A percentile compares a stretch with the other conserved stretches of the same genome.
phyloP scores from a whole-genome alignment of 2,888 invertebrate genomes.

The Eristalis pertinax region DNA sequence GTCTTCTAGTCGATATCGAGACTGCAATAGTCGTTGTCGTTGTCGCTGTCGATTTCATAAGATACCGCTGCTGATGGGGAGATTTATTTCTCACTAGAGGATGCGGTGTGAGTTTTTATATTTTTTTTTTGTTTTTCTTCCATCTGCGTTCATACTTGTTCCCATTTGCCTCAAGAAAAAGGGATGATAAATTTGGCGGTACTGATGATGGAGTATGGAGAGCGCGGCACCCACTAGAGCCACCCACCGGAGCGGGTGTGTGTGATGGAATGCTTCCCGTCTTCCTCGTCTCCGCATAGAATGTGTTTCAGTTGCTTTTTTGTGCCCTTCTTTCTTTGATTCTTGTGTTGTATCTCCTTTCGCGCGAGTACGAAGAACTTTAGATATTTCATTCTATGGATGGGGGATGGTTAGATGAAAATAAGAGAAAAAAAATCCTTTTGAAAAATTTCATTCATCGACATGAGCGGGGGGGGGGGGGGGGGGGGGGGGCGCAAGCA shows the following conservation, averaged over 20 bases:
- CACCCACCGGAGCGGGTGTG: constrained; percentile 11
- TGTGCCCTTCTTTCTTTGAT: constrained; percentile 12
- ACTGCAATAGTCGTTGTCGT: constrained; percentile 60
- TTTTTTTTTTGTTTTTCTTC: constrained; percentile 26
- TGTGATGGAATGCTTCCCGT: constrained; percentile 49
- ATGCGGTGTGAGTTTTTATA: constrained; percentile 36
- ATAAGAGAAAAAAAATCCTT: constrained; percentile 18
- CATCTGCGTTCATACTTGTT: constrained; percentile 9
- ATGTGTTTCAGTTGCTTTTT: background rate
- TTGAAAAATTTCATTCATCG: constrained; percentile 61
- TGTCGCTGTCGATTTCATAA: constrained; percentile 38
- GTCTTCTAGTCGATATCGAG: constrained; percentile 50
- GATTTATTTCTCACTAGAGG: constrained; percentile 59
- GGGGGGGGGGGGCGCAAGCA: constrained; percentile 19
- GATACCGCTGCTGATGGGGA: constrained; percentile 62
- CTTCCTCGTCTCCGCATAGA: constrained; percentile 7
- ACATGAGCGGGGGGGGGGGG: constrained; percentile 9
- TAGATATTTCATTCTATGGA: constrained; percentile 51
- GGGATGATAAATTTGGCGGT: constrained; percentile 69
- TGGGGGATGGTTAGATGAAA: constrained; percentile 19
- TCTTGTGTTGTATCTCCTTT: constrained; percentile 25
- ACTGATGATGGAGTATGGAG: constrained; percentile 62
- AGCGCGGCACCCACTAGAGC: constrained; percentile 6
- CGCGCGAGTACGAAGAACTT: constrained; percentile 57
- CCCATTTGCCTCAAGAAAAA: constrained; percentile 28